These are phyloP conservation scores for Distichodus sexfasciatus DNA, from an alignment of 2,797 vertebrate genomes.

Conservation along the genomic window DNA sequence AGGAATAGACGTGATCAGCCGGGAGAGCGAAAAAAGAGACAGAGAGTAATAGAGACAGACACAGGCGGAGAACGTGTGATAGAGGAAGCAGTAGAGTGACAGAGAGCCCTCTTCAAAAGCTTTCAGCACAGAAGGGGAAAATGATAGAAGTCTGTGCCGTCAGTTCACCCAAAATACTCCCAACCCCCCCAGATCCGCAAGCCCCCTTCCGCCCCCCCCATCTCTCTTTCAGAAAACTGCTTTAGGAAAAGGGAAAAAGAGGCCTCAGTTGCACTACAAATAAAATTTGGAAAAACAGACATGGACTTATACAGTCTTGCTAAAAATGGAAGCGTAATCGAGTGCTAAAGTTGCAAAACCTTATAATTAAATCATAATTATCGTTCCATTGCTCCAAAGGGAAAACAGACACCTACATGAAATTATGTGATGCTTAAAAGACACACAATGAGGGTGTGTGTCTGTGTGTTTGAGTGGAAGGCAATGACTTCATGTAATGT, in stretches of 20 bases:
- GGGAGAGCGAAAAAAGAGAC: neutral
- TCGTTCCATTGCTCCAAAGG: conserved; percentile 1
- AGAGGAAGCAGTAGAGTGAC: neutral
- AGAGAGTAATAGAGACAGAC: neutral
- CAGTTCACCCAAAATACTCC: conserved; percentile 1
- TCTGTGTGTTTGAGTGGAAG: neutral
- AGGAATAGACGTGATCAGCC: conserved; percentile 35
- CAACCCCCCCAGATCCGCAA: neutral
- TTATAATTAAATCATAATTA: conserved; percentile 8
- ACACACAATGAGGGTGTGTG: neutral
- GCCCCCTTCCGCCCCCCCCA: no score
- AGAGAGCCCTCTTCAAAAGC: conserved; percentile 3
- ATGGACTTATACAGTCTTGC: conserved; percentile 6
- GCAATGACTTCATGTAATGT: neutral
- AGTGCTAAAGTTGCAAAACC: conserved; percentile 8
- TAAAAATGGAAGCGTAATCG: conserved; percentile 26
- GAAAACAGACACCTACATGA: neutral
- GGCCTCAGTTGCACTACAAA: conserved; percentile 25
- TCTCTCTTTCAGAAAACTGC: neutral
- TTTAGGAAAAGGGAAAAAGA: conserved; percentile 11
- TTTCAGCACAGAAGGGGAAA: conserved; percentile 1
- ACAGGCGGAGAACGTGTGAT: neutral
- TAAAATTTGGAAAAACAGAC: neutral
- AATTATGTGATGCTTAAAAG: neutral
- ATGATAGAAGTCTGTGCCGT: conserved; percentile 21